A percentile compares a stretch with the other conserved stretches of the same genome.
phyloP scores from a whole-genome alignment of 2,797 vertebrate genomes.

The Gallinago solitaria region DNA sequence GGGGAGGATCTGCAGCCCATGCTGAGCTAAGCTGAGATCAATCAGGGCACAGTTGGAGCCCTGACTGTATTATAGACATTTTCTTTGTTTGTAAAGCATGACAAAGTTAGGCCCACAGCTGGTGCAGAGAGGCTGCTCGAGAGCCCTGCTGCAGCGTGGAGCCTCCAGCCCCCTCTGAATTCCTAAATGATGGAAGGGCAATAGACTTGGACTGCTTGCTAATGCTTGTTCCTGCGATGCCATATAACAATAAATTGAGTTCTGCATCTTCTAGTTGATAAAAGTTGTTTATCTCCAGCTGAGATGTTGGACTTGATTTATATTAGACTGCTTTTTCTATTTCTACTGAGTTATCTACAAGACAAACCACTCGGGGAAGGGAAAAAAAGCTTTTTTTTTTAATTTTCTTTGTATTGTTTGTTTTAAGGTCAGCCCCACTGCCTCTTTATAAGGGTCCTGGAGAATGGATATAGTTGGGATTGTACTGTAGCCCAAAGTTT shows the following conservation, averaged over 20 bases:
- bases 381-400: neutral
- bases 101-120: neutral
- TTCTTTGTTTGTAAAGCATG: neutral
- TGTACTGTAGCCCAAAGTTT: neutral
- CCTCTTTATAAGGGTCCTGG: neutral
- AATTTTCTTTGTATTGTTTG: neutral
- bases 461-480: neutral
- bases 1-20: neutral
- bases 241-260: slow-evolving; percentile 1
- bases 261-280: slow-evolving; percentile 27
- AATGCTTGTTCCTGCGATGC: neutral
- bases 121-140: neutral
- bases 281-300: slow-evolving; percentile 39
- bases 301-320: slow-evolving; percentile 22
- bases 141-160: neutral
- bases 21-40: neutral
- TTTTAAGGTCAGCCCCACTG: neutral
- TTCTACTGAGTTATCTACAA: slow-evolving; percentile 23
- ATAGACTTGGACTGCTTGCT: neutral
- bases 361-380: neutral
- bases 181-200: slow-evolving; percentile 8
- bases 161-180: neutral
- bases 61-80: neutral
- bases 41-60: neutral
- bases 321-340: slow-evolving; percentile 16